Percentiles rank a stretch among this genome's conserved stretches.
Conservation (phyloP, 1,140 invertebrate genomes). For the Habropoda laboriosa region DNA sequence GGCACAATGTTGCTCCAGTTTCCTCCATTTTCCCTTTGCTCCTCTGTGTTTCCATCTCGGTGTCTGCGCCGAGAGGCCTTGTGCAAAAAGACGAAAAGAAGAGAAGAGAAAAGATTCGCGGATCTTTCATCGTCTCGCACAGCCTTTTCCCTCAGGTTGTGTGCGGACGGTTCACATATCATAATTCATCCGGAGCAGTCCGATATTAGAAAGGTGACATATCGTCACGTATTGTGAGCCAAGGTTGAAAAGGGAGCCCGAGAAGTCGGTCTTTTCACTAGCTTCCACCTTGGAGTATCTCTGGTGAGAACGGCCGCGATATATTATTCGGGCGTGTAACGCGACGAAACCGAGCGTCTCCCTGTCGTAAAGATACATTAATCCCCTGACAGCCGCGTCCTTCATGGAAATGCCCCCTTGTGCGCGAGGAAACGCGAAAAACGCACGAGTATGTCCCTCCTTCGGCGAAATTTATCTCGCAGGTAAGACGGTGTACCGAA, state of each 20-base stretch:
- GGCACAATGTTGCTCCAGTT: slow-evolving; percentile 18
- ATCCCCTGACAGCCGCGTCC: slow-evolving; percentile 23
- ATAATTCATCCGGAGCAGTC: slow-evolving; percentile 37
- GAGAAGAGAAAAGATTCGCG: background rate
- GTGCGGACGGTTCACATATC: slow-evolving; percentile 21
- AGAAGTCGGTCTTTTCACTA: slow-evolving; percentile 37
- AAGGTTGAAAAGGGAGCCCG: background rate
- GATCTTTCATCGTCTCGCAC: slow-evolving; percentile 8
- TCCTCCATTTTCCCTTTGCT: background rate
- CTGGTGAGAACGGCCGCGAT: background rate
- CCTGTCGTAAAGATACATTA: slow-evolving; percentile 36
- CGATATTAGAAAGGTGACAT: slow-evolving; percentile 49
- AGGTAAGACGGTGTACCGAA: no score
- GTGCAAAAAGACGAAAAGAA: background rate
- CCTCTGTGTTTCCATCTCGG: background rate
- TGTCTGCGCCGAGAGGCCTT: background rate
- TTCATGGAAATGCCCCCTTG: background rate
- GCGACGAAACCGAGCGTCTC: slow-evolving; percentile 17
- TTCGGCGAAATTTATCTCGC: slow-evolving; percentile 9
- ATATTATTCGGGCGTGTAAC: slow-evolving; percentile 23
- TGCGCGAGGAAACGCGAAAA: background rate
- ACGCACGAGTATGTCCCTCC: background rate
- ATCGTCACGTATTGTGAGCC: slow-evolving; percentile 38
- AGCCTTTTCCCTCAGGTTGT: background rate
- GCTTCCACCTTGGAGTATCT: no score